phyloP scores from a whole-genome alignment of 1,140 invertebrate species.

The Bombus polaris region DNA sequence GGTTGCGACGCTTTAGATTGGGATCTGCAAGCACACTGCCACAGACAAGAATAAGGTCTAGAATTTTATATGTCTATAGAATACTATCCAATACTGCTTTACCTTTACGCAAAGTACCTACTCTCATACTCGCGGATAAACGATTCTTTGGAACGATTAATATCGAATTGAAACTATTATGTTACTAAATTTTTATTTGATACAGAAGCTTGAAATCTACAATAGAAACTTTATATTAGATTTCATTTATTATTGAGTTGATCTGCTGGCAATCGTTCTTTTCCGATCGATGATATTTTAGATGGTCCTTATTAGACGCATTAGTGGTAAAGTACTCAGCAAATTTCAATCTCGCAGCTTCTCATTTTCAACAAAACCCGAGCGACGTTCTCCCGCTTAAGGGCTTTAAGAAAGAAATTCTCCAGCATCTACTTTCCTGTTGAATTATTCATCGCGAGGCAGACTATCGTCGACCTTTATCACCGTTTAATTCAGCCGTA shows the following conservation, averaged over 20 bases:
- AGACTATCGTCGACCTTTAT: constrained; percentile 25
- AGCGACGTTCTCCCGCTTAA: background rate
- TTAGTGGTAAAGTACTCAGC: background rate
- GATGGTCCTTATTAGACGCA: too few relatives aligned
- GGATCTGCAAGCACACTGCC: background rate
- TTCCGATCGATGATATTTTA: background rate
- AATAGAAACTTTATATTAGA: background rate
- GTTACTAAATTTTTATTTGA: background rate
- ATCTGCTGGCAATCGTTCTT: background rate
- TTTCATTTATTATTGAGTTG: background rate
- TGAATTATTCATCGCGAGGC: constrained; percentile 34
- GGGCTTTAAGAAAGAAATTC: constrained; percentile 12
- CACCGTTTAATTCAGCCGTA: constrained; percentile 25
- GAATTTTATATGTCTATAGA: background rate
- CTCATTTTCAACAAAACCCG: background rate
- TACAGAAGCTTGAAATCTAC: background rate
- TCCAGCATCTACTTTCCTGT: background rate
- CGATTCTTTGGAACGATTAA: too few relatives aligned
- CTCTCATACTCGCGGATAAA: too few relatives aligned
- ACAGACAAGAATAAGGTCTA: background rate
- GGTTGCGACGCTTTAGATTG: background rate
- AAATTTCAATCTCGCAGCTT: constrained; percentile 7
- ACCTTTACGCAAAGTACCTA: too few relatives aligned
- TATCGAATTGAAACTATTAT: too few relatives aligned
- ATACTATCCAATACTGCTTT: background rate